Base-by-base conservation (phyloP, 2,113 vertebrate genomes). In the Neotragus moschatus region DNA sequence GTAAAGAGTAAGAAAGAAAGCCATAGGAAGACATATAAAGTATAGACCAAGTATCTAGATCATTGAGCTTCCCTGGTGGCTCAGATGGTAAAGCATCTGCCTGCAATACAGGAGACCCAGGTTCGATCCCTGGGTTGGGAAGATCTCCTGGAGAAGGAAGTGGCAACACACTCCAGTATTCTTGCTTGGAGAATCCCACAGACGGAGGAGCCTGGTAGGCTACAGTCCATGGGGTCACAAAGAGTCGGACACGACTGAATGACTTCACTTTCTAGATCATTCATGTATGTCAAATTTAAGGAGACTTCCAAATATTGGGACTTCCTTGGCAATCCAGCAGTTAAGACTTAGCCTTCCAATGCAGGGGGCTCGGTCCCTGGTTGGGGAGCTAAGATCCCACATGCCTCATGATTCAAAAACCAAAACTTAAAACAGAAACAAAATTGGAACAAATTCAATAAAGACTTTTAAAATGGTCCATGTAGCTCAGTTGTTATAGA, bases 261-360 rank as follows among this genome's bases (percentile, higher is more conserved):
- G 56, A 12, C 56, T 58, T 58, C 25, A 58, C 56, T 58, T 58
- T 25, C 12, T 82, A 36, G 33, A 58, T 86, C 5, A 88, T 79
- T 70, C 47, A 45, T 49, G 94, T 53, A 79, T 85, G 43, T 56
- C 43, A 93, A 97, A 95, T 75, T 92, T 81, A 88, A 82, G 33
- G 30, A 21, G 19, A 73, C 66, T 39, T 73, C 19, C 70, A 75
- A 21, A 43, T 75, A 75, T 26, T 75, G 70, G 39, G 39, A 43
- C 39, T 75, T 75, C 39, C 70, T 33, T 75, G 39, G 23, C 21
- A 43, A 75, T 75, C 21, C 70, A 75, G 23, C 36, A 43, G 39
- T 43, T 75, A 75, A n/a, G 70, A 75, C 39, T 43, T 75, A 43
- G 6, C 39, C 39, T 75, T 43, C 39, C 39, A 75, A 15, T 26